Percentiles rank a stretch among this genome's conserved stretches.
These are phyloP conservation scores for Drosophila paracracens DNA, from an alignment of 2,888 invertebrate genomes.

Conservation along the genomic window DNA sequence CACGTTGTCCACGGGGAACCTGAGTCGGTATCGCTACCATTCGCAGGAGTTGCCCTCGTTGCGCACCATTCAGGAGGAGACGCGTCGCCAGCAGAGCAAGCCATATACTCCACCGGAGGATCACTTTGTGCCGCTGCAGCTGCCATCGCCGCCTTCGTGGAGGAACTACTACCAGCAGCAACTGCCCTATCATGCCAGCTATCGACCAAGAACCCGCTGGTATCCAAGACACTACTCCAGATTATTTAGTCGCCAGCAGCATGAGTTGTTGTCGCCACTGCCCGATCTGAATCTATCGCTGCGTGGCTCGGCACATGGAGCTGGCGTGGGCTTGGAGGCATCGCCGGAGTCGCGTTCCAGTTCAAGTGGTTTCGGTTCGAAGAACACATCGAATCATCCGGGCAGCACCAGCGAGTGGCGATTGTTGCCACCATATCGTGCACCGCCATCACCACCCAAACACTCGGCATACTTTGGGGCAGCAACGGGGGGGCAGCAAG, in stretches of 20 bases:
- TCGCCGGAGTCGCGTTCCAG: constrained; percentile 95
- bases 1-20: constrained; percentile 87
- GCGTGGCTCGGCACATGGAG: constrained; percentile 59
- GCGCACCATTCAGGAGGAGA: constrained; percentile 90
- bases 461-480: constrained; percentile 80
- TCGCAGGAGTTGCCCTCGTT: constrained; percentile 90
- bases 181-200: constrained; percentile 82
- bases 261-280: constrained; percentile 88
- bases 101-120: constrained; percentile 57
- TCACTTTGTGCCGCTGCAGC: constrained; percentile 87
- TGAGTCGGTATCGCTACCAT: constrained; percentile 86
- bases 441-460: constrained; percentile 88
- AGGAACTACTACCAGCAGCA: constrained; percentile 85
- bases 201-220: constrained; percentile 88
- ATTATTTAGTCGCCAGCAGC: constrained; percentile 88
- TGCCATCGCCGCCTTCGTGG: constrained; percentile 88
- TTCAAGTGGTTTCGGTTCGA: constrained; percentile 95
- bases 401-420: constrained; percentile 92
- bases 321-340: constrained; percentile 87
- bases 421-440: constrained; percentile 90
- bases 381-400: constrained; percentile 92
- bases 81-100: constrained; percentile 84
- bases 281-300: constrained; percentile 85
- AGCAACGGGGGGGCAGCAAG: constrained; percentile 62
- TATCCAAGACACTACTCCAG: constrained; percentile 89